Evolutionary conservation across 53 echinoderm and acorn worm species (phyloP).

Genomic region (Holothuria leucospilota): DNA sequence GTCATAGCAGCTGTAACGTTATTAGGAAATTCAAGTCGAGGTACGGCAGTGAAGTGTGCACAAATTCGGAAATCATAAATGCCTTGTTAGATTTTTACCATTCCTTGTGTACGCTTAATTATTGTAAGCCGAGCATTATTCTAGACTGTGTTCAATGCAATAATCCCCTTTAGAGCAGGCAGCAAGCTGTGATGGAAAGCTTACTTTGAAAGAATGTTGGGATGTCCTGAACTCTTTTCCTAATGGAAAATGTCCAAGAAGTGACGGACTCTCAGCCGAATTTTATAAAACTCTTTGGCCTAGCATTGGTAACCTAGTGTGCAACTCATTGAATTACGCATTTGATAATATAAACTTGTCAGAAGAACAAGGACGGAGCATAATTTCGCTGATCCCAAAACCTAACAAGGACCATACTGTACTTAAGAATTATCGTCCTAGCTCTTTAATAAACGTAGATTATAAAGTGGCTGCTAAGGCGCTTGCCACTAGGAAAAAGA

Average conservation of each 20-base stretch:
- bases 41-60: not conserved
- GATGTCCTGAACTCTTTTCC: not conserved
- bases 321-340: not conserved
- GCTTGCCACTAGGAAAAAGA: not conserved
- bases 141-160: not conserved
- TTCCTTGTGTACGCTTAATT: not conserved
- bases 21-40: not conserved
- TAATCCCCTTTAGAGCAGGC: not conserved
- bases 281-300: slow-evolving; percentile 12
- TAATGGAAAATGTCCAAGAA: not conserved
- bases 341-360: not conserved
- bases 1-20: too few species aligned
- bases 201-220: not conserved
- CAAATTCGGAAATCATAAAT: not conserved
- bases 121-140: not conserved
- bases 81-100: not conserved
- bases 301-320: not conserved
- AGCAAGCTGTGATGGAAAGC: not conserved
- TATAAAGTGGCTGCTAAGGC: not conserved
- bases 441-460: not conserved
- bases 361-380: not conserved
- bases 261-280: not conserved
- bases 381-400: slow-evolving; percentile 4
- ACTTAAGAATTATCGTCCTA: not conserved
- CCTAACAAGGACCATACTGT: not conserved